Evolutionary conservation across 2,797 vertebrate genomes (phyloP), one percentile per base, ranked within the genome.

Genomic region (Anas capensis): DNA sequence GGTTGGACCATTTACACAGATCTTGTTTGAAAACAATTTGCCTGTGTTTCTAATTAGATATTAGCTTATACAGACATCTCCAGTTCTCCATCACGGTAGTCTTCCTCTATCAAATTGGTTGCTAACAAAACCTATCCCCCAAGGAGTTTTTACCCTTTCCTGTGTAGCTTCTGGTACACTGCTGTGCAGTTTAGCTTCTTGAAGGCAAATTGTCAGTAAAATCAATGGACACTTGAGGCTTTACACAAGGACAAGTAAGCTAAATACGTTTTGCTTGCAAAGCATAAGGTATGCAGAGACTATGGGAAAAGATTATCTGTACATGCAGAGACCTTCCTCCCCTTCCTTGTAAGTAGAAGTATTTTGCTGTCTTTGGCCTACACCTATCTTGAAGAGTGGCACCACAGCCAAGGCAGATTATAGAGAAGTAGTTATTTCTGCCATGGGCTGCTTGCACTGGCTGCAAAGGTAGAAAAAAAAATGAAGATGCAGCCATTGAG

Each of bases 261-360:
- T 20, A 77, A 40, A 19, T 7, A 33, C 2, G 10, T 51, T 58
- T 53, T 69, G 14, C 29, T 46, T 36, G 31, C n/a, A 64, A 29
- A 80, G 42, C 20, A 46, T 33, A 78, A 11, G 23, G 3, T 20
- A 68, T 10, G 18, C 31, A 56, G 19, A 72, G 3, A 44, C 27
- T 34, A n/a, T 0, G 0, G n/a, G 20, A 57, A 72, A 66, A 51
- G 4, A 48, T 24, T 54, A 33, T 24, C 40, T 61, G 34, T 36
- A 38, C 6, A 13, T 0, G 0, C 36, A 38, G 2, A 49, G 40
- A 54, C 8, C 6, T 5, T 36, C 13, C 6, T 6, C 2, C 5
- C 20, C 20, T 57, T 6, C 27, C n/a, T 36, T 38, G 2, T 44
- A 38, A 8, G 34, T 11, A 23, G 27, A 27, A 56, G 14, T 5